phyloP scores from a whole-genome alignment of 2,113 vertebrate genomes.

The Festucalex cinctus region DNA sequence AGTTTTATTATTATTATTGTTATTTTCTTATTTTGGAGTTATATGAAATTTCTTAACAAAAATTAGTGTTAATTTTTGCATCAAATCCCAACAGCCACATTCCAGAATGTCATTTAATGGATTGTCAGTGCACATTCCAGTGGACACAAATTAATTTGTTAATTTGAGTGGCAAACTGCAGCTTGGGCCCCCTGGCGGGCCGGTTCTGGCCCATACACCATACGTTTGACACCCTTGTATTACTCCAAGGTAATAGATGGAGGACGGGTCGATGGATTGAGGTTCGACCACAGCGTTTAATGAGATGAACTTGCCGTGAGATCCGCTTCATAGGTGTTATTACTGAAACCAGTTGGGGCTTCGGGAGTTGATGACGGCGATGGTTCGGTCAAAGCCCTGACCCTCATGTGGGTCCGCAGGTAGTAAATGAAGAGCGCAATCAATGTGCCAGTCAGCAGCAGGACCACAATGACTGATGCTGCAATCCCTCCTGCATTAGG shows the following conservation, averaged over 20 bases:
- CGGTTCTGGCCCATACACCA: too few species aligned
- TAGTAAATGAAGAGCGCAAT: conserved; percentile 53
- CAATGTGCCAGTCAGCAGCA: conserved; percentile 61
- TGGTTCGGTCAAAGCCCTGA: background rate
- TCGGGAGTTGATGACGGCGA: background rate
- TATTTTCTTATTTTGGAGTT: too few species aligned
- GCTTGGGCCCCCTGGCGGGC: too few species aligned
- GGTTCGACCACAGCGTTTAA: background rate
- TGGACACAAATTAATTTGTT: too few species aligned
- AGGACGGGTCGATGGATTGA: background rate
- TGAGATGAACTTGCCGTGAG: conserved; percentile 41
- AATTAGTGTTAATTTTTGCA: too few species aligned
- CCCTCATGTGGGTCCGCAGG: conserved; percentile 18
- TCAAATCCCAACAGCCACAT: too few species aligned
- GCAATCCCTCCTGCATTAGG: conserved; percentile 42
- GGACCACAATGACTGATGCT: conserved; percentile 52
- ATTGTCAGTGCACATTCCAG: too few species aligned
- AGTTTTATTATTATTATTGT: too few species aligned
- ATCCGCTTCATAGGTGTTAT: conserved; percentile 41
- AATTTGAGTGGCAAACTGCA: too few species aligned
- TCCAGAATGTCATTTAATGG: too few species aligned
- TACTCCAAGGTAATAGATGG: background rate
- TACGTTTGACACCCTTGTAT: too few species aligned
- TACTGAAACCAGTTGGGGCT: conserved; percentile 26
- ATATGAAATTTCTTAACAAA: too few species aligned